Percentiles rank a stretch among this genome's conserved stretches.
Conservation (phyloP, 2,113 vertebrate species). For the Scomber colias region DNA sequence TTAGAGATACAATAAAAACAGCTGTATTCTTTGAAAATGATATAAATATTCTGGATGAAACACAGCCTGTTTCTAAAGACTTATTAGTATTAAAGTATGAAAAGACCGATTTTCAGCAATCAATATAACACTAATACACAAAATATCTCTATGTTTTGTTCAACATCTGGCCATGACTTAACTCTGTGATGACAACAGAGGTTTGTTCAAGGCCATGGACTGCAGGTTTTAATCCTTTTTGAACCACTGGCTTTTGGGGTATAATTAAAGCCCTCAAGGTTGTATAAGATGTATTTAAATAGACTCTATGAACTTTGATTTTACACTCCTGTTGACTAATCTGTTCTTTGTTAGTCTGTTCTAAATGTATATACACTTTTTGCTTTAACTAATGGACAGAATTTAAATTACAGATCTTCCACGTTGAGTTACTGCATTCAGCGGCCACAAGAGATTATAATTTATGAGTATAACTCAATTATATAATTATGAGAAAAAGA, state of each 20-base stretch:
- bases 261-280: conserved; percentile 35
- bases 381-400: not conserved
- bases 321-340: conserved; percentile 3
- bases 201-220: conserved; percentile 13
- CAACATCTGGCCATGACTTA: conserved; percentile 16
- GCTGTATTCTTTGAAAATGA: not conserved
- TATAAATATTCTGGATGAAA: too few species aligned
- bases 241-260: conserved; percentile 8
- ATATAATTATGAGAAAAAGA: not conserved
- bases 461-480: too few species aligned
- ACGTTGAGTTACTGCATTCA: not conserved
- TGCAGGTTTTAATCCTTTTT: conserved; percentile 28
- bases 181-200: conserved; percentile 10
- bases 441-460: not conserved
- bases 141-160: not conserved
- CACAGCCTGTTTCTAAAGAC: not conserved
- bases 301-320: not conserved
- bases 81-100: not conserved
- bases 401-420: not conserved
- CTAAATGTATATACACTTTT: not conserved
- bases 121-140: not conserved
- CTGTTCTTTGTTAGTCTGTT: not conserved
- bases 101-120: not conserved
- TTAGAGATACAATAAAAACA: not conserved
- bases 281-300: conserved; percentile 31